Evolutionary conservation across 2,888 invertebrate genomes (phyloP).

Genomic region (Molanna angustata): DNA sequence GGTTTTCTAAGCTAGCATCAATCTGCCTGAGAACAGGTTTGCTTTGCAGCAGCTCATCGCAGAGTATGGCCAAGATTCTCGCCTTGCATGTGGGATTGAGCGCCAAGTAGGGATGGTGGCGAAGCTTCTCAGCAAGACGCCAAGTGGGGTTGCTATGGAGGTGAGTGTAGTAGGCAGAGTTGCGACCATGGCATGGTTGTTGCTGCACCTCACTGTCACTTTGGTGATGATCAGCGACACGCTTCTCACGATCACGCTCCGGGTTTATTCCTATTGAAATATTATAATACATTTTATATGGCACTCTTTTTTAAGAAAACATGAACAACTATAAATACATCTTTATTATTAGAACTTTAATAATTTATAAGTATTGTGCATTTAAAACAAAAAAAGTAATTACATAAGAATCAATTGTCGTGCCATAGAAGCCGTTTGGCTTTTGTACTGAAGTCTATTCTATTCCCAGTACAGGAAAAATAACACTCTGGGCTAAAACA

Average conservation of each 20-base stretch:
- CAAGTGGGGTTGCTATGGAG: conserved; percentile 73
- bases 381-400: too few relatives aligned
- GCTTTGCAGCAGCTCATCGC: conserved; percentile 92
- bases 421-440: too few relatives aligned
- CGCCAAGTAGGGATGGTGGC: conserved; percentile 81
- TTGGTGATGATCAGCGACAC: conserved; percentile 81
- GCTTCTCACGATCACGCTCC: conserved; percentile 76
- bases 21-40: conserved; percentile 88
- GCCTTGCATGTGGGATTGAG: conserved; percentile 84
- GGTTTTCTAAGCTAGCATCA: conserved; percentile 82
- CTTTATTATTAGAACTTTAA: too few relatives aligned
- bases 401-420: too few relatives aligned
- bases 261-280: conserved; percentile 66
- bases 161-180: conserved; percentile 74
- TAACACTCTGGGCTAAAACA: too few relatives aligned
- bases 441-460: too few relatives aligned
- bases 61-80: conserved; percentile 84
- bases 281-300: too few relatives aligned
- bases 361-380: too few relatives aligned
- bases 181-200: conserved; percentile 68
- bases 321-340: too few relatives aligned
- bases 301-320: too few relatives aligned
- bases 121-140: conserved; percentile 59
- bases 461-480: too few relatives aligned
- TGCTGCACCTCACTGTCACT: conserved; percentile 65